Base-by-base conservation (phyloP, 2,888 invertebrate species). In the Caenorhabditis doughertyi region DNA sequence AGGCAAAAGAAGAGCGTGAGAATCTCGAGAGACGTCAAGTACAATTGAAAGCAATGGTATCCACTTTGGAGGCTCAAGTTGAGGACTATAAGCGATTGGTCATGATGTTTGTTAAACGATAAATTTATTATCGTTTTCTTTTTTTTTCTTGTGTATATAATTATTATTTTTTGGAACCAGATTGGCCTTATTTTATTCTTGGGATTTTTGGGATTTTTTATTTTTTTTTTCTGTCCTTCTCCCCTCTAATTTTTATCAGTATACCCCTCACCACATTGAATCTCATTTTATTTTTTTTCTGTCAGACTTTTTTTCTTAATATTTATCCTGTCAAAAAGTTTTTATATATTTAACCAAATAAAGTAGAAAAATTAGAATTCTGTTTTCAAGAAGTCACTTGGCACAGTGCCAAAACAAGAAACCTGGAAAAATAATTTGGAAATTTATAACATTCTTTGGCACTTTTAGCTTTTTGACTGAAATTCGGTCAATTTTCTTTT, bases 51-150 rank as follows among this genome's bases (percentile, higher is more conserved):
- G 80, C 86, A 21, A 82, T 77, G 67, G 60, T 83, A 18, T 47
- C 70, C n/a, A 80, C 84, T 9, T 74, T 86, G 11, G 84, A 86
- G 70, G 49, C 68, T 2, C 83, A 83, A 67, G 86, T 86, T 18
- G 83, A 77, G 55, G 86, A 86, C 73, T 86, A 86, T 62, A 86
- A 86, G 62, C 79, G 71, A 53, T 74, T 85, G 81, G 74, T 86
- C 42, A 79, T 86, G 70, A 80, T 84, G 82, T 73, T 84, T 49
- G 73, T 82, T 16, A 58, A 68, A 23, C 60, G 77, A 23, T 77
- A 70, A 77, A 74, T n/a, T n/a, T n/a, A n/a, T 65, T 39, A 39
- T 49, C 55, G 16, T 42, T 64, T 58, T 60, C 25, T 49, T 13
- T 64, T 51, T 51, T 25, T 55, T 39, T 39, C 13, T n/a, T n/a